Conservation (phyloP, 2,888 invertebrate species). For the Volucella inanis region DNA sequence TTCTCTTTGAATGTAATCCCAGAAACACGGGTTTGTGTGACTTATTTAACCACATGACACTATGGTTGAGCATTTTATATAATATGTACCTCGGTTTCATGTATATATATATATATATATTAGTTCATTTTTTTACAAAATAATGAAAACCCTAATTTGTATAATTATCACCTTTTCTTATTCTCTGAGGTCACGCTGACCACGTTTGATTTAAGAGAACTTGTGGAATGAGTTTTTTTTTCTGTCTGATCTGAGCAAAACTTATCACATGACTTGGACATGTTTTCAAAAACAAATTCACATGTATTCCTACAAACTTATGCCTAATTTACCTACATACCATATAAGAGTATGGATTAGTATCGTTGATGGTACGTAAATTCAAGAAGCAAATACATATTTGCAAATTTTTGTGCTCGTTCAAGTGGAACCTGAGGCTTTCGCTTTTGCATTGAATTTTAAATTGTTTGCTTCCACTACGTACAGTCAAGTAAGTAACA, state of each 20-base stretch:
- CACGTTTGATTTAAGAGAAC: background rate
- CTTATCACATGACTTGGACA: conserved; percentile 12
- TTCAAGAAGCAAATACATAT: too few relatives aligned
- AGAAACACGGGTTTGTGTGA: rapidly evolving
- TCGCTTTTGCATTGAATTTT: background rate
- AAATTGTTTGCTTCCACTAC: conserved; percentile 4
- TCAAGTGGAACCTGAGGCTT: background rate
- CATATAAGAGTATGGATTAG: too few relatives aligned
- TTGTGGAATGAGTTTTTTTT: background rate
- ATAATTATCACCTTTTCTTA: background rate
- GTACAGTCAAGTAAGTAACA: background rate
- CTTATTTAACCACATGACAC: too few relatives aligned
- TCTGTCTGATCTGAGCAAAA: background rate
- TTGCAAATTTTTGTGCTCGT: too few relatives aligned
- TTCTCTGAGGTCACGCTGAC: background rate
- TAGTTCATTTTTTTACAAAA: background rate
- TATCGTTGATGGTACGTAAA: too few relatives aligned
- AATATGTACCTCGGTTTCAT: too few relatives aligned
- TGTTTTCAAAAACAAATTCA: background rate
- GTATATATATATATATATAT: too few relatives aligned
- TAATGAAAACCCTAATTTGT: background rate
- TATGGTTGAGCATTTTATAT: too few relatives aligned
- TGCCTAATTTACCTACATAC: too few relatives aligned
- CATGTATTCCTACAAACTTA: background rate
- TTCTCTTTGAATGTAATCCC: too few relatives aligned